Percentiles rank a stretch among this genome's conserved stretches.
Evolutionary conservation across 2,797 vertebrate species (phyloP).

Genomic region (Parauchenoglanis punctatus): DNA sequence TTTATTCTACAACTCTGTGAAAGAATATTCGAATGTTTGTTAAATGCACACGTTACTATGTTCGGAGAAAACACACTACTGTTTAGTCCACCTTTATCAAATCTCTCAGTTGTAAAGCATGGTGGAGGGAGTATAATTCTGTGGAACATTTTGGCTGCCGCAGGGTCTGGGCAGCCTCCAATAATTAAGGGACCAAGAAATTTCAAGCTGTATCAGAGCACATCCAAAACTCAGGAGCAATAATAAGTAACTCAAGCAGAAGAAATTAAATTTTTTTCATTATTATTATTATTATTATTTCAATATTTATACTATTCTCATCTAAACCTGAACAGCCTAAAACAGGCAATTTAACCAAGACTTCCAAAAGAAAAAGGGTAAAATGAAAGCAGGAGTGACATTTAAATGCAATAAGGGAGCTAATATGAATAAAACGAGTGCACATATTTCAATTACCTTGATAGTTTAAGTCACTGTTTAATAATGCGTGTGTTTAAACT

Average conservation of each 20-base stretch:
- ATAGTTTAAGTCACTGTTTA: slow-evolving; percentile 4
- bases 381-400: not conserved
- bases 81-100: not conserved
- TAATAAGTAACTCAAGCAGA: not conserved
- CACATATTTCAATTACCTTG: not conserved
- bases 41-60: not conserved
- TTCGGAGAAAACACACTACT: not conserved
- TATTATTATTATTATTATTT: not conserved
- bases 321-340: not conserved
- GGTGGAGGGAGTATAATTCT: no score
- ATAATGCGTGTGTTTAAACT: not conserved
- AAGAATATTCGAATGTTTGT: not conserved
- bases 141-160: not conserved
- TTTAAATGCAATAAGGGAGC: not conserved
- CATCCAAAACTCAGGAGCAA: not conserved
- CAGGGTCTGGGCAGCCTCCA: not conserved
- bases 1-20: not conserved
- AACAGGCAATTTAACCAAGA: not conserved
- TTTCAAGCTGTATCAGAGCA: not conserved
- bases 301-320: not conserved
- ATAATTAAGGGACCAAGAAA: slow-evolving; percentile 7
- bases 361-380: not conserved
- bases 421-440: not conserved
- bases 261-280: not conserved
- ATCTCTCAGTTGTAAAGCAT: not conserved